phyloP scores from a whole-genome alignment of 2,888 invertebrate genomes.

The Mythimna albipuncta region DNA sequence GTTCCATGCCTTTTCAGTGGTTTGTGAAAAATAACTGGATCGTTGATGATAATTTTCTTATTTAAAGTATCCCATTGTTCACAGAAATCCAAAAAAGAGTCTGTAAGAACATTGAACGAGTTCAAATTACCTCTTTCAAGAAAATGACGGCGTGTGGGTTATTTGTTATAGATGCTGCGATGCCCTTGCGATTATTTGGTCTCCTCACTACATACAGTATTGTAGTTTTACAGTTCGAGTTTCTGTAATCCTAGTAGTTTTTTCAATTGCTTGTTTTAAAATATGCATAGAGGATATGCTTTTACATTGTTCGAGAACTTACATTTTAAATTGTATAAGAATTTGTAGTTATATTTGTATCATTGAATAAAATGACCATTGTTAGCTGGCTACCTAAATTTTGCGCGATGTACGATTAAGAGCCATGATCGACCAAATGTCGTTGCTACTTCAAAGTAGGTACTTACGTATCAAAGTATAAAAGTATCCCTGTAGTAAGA shows the following conservation, averaged over 20 bases:
- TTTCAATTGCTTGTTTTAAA: neutral
- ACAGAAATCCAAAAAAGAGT: constrained; percentile 23
- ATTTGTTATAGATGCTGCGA: constrained; percentile 9
- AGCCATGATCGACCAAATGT: too few species aligned
- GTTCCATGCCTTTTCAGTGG: neutral
- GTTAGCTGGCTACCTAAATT: neutral
- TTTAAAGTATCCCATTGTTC: neutral
- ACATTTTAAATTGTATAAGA: neutral
- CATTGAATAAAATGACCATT: neutral
- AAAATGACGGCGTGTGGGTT: constrained; percentile 27
- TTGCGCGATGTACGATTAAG: too few species aligned
- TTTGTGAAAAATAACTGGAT: neutral
- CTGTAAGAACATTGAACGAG: constrained; percentile 26
- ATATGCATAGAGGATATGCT: neutral
- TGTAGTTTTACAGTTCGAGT: constrained; percentile 32
- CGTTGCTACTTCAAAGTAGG: too few species aligned
- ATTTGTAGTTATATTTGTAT: neutral
- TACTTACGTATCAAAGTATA: too few species aligned
- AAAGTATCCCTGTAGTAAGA: too few species aligned
- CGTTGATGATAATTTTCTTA: too few species aligned
- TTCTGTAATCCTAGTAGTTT: constrained; percentile 17
- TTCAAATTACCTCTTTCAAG: constrained; percentile 7
- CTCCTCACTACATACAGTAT: constrained; percentile 17
- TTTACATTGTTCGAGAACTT: neutral
- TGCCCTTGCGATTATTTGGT: constrained; percentile 2